These are phyloP conservation scores for Chironomus tepperi DNA, from an alignment of 1,140 invertebrate species.

Conservation along the genomic window DNA sequence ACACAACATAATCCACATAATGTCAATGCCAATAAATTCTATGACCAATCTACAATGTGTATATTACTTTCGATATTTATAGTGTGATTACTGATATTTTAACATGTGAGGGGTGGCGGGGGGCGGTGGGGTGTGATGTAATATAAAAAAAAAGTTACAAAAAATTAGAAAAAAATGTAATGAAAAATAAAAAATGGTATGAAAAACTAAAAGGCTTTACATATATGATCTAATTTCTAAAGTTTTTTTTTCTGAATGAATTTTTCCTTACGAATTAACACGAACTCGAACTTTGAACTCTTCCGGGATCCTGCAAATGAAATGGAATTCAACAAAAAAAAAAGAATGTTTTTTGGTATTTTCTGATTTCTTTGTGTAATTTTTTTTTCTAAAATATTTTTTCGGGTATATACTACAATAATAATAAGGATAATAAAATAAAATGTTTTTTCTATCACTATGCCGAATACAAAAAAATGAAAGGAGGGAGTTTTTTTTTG, in stretches of 20 bases:
- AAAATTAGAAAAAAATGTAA: not conserved
- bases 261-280: slow-evolving; percentile 60
- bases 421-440: not conserved
- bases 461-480: too few species aligned
- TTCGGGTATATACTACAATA: not conserved
- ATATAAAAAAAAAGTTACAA: too few species aligned
- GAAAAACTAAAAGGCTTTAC: slow-evolving; percentile 25
- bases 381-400: slow-evolving; percentile 18
- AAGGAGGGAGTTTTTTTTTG: too few species aligned
- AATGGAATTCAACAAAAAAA: slow-evolving; percentile 40
- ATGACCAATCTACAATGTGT: not conserved
- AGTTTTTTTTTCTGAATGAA: slow-evolving; percentile 30
- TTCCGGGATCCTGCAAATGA: slow-evolving; percentile 62
- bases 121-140: slow-evolving; percentile 27
- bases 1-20: too few species aligned
- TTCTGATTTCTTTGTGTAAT: slow-evolving; percentile 30
- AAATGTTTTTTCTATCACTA: slow-evolving; percentile 16
- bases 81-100: not conserved
- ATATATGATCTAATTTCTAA: slow-evolving; percentile 26
- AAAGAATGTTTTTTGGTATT: slow-evolving; percentile 40
- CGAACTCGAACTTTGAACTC: slow-evolving; percentile 66
- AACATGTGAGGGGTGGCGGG: slow-evolving; percentile 25
- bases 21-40: too few species aligned
- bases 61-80: not conserved
- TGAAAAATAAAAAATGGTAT: not conserved